Evolutionary conservation across 2,888 invertebrate species (phyloP).

Genomic region (Frankliniella fusca): DNA sequence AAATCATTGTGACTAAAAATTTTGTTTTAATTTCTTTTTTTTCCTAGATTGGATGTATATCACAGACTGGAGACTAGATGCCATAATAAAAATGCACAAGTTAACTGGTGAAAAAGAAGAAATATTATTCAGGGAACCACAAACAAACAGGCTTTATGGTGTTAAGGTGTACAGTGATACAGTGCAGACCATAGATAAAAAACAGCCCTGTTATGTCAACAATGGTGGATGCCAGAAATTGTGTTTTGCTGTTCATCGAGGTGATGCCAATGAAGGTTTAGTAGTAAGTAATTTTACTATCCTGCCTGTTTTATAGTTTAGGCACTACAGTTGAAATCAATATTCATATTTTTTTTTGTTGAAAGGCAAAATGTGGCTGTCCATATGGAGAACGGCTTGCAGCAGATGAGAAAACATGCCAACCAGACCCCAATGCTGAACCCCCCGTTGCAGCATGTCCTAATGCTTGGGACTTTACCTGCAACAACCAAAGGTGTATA

Average conservation of each 20-base stretch:
- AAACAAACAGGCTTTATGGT: slow-evolving; percentile 84
- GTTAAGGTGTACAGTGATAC: slow-evolving; percentile 80
- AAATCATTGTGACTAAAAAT: slow-evolving; percentile 4
- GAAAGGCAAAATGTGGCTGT: slow-evolving; percentile 68
- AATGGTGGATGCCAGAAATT: slow-evolving; percentile 93
- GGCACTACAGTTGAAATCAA: neutral
- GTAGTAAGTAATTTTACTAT: slow-evolving; percentile 40
- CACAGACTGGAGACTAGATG: slow-evolving; percentile 94
- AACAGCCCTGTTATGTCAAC: slow-evolving; percentile 76
- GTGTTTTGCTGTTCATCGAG: slow-evolving; percentile 83
- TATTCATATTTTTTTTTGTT: neutral
- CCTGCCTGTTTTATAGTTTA: neutral
- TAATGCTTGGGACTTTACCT: slow-evolving; percentile 90
- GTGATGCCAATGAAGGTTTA: slow-evolving; percentile 47
- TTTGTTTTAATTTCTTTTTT: slow-evolving; percentile 9
- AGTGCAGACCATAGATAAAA: slow-evolving; percentile 63
- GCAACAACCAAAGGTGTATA: slow-evolving; percentile 82
- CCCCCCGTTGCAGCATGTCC: slow-evolving; percentile 85
- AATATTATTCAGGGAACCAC: slow-evolving; percentile 80
- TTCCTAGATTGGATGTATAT: slow-evolving; percentile 83
- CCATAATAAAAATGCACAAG: slow-evolving; percentile 86
- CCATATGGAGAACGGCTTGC: slow-evolving; percentile 77
- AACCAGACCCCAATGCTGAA: slow-evolving; percentile 76
- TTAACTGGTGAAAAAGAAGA: slow-evolving; percentile 82
- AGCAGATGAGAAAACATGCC: slow-evolving; percentile 63